phyloP scores from a whole-genome alignment of 2,113 vertebrate species.

The Dicaeum eximium region DNA sequence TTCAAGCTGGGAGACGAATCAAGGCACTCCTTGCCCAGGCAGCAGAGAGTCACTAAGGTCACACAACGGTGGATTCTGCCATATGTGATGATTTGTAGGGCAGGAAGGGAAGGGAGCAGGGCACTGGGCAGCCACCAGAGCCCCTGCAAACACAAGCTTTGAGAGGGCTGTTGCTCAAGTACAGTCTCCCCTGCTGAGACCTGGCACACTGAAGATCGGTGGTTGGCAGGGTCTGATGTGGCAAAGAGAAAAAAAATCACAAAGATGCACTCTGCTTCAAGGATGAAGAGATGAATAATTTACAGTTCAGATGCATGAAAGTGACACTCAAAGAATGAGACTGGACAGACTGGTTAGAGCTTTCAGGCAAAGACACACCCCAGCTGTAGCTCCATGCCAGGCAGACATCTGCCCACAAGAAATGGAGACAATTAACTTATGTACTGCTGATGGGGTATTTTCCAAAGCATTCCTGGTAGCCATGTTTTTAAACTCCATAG shows the following conservation, averaged over 20 bases:
- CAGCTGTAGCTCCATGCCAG: neutral
- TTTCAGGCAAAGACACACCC: neutral
- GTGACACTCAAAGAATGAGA: neutral
- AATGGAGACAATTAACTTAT: neutral
- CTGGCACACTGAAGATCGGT: neutral
- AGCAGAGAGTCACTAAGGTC: neutral
- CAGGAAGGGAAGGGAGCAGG: accelerated
- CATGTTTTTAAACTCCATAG: neutral
- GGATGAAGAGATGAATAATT: neutral
- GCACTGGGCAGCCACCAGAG: neutral
- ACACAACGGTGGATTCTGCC: neutral
- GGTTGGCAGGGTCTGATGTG: neutral
- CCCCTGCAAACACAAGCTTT: neutral
- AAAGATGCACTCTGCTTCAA: neutral
- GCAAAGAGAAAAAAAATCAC: neutral
- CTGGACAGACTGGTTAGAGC: neutral
- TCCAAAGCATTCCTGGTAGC: neutral
- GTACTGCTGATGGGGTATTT: neutral
- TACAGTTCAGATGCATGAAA: neutral
- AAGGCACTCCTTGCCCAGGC: neutral
- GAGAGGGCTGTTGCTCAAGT: neutral
- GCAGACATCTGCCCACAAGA: neutral
- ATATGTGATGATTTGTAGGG: neutral
- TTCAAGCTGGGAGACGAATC: neutral
- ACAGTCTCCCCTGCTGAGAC: neutral